Conservation (phyloP, 2,797 vertebrate genomes). For the Microctenopoma stevenorrisi region DNA sequence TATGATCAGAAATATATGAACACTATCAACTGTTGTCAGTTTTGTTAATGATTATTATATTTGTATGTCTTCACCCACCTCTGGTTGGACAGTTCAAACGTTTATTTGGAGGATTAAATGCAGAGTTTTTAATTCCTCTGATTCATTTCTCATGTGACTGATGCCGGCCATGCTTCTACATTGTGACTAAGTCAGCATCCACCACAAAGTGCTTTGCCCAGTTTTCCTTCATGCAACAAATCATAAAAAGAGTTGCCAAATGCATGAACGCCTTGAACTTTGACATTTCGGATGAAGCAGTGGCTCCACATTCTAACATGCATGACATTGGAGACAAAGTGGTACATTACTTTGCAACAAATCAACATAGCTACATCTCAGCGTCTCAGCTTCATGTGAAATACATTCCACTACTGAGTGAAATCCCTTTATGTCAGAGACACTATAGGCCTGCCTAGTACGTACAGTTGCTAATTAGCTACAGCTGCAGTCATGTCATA, state of each 20-base stretch:
- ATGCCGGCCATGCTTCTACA: conserved; percentile 71
- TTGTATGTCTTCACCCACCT: conserved; percentile 57
- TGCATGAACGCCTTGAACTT: conserved; percentile 91
- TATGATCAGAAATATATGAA: conserved; percentile 85
- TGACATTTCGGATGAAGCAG: conserved; percentile 78
- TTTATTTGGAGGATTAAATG: conserved; percentile 55
- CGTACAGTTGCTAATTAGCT: conserved; percentile 68
- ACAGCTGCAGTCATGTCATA: conserved; percentile 83
- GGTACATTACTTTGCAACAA: conserved; percentile 66
- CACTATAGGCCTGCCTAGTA: conserved; percentile 74
- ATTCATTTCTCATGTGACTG: conserved; percentile 60
- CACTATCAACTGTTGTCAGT: conserved; percentile 83
- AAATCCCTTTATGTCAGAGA: conserved; percentile 84
- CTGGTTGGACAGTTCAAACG: conserved; percentile 63
- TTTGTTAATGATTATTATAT: conserved; percentile 77
- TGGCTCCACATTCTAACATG: conserved; percentile 79
- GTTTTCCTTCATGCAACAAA: conserved; percentile 85
- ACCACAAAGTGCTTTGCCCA: conserved; percentile 83
- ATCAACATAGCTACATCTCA: conserved; percentile 66
- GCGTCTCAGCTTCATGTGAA: conserved; percentile 67
- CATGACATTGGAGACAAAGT: conserved; percentile 83
- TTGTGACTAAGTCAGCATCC: conserved; percentile 76
- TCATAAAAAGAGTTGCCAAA: conserved; percentile 88
- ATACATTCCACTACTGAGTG: conserved; percentile 81
- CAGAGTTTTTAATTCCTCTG: conserved; percentile 60